Evolutionary conservation across 2,113 vertebrate genomes (phyloP), one percentile per base, ranked within the genome.

Genomic region (Zosterops lateralis): DNA sequence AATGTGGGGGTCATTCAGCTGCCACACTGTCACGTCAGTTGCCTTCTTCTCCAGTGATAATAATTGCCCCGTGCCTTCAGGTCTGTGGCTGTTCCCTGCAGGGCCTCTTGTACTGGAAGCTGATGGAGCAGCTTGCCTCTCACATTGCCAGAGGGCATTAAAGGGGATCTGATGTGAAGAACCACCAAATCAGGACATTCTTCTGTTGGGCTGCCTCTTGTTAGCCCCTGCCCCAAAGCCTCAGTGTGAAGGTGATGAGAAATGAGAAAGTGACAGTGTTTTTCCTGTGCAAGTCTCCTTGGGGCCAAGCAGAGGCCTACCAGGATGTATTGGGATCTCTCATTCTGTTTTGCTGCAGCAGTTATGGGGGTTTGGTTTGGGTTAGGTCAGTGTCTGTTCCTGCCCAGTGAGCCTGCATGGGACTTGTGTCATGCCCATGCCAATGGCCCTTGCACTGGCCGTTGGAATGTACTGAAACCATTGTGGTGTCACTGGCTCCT

Each of bases 21-120:
- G 44, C 42, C 42, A 8, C 18, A 0, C 15, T 21, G 54, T 7
- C 0, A 0, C 7, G 50, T 34, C 3, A 0, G 29, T 25, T 4
- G 28, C 16, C 38, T 42, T 54, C 66, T 60, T 25, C 34, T 34
- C 18, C 62, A 36, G 5, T 10, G 36, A 6, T 17, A 28, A 7
- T 6, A 5, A 26, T 11, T 25, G 26, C 50, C 65, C 0, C 0
- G n/a, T 9, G 45, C 4, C 1, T n/a, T n/a, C 34, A 54, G 34
- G 44, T 22, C 38, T 51, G 1, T 7, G 44, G 56, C 36, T 87
- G 25, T 6, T 66, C 70, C 53, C 51, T 31, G 21, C 48, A 50
- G 44, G 20, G 40, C 22, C 42, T n/a, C 68, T 62, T 29, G 14
- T 6, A 2, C 28, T 32, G 1, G 2, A 15, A 56, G 38, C 31